Base-by-base conservation (phyloP, 1,140 invertebrate species). In the Solenopsis invicta region DNA sequence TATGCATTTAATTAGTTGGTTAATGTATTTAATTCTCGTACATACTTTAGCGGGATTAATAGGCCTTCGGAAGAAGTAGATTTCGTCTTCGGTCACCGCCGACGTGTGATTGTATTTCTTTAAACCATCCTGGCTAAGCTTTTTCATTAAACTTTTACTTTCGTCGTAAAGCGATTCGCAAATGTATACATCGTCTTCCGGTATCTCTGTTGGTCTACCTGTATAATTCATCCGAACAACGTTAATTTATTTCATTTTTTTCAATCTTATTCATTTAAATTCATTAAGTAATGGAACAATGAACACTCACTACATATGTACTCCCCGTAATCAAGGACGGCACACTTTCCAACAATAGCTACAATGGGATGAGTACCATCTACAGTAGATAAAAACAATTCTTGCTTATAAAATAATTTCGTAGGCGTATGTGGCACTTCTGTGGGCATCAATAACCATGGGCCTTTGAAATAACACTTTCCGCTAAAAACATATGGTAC, bases 111-210 rank as follows among this genome's bases (percentile, higher is more conserved):
- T 96, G 91, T 98, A 98, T 94, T 98, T 99, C 94, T 98, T 97
- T 66, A 98, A 94, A 5, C 97, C 98, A 21, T 97, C 96, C 18
- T 96, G 96, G 72, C 96, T 96, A 1, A 98, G 94, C 93, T 98
- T 98, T 56, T 97, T 96, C 16, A 98, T 97, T 61, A 98, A 96
- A 87, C 97, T 97, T 91, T 98, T 98, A 21, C 97, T 96, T 94
- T 99, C 99, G 92, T 99, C 98, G 93, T 99, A 99, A 75, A 98
- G 96, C 0, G 97, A 98, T 95, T 99, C 99, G 94, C 99, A 99
- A 24, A 99, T 97, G 93, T 97, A 99, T 6, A 99, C 96, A 95
- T 99, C 99, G 75, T 96, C 96, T 95, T 99, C 99, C 1, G 97
- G 95, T 88, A 99, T 98, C 96, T 99, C 99, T 0, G 99, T 99